Evolutionary conservation across 2,888 invertebrate genomes (phyloP), one percentile per base, ranked within the genome.

Genomic region (Zhuqinia jingwanae): DNA sequence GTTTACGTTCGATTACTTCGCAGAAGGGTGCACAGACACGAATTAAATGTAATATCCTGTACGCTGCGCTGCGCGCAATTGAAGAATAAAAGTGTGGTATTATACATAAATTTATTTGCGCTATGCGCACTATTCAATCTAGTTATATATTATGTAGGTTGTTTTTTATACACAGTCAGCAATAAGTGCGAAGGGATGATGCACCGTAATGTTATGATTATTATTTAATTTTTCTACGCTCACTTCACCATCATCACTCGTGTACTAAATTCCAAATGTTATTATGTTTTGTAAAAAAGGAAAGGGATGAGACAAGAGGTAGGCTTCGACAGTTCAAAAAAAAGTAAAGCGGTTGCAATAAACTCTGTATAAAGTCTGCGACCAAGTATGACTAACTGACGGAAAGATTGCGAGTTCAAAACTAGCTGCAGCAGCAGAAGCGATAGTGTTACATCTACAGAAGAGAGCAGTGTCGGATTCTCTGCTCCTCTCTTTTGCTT

Each of bases 301-400:
- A 60, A 63, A 56, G 50, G 84, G 77, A 77, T 84, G 84, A 84
- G 77, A 77, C 84, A 84, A 30, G 50, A 73, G 84, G 68, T 77
- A 84, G 84, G 56, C 77, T 77, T 77, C 68, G 56, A 45, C 65
- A 63, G 45, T 73, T 73, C 15, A 76, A 36, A 36, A n/a, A 20
- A 22, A 77, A 68, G 65, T 73, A 73, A 75, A 81, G 47, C n/a
- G n/a, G n/a, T n/a, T n/a, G n/a, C n/a, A n/a, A n/a, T n/a, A n/a
- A n/a, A n/a, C 56, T 68, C 30, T 27, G 45, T 25, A 73, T 27
- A 47, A 56, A 53, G 22, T 42, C 76, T 77, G 77, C 84, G 77
- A 77, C 68, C 68, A 68, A 77, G 25, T 84, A 84, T 84, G 84
- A 84, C 84, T 84, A 84, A 84, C 84, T 53, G 65, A 76, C 50